phyloP scores from a whole-genome alignment of 2,797 vertebrate genomes.

The Steatocranus sp. region DNA sequence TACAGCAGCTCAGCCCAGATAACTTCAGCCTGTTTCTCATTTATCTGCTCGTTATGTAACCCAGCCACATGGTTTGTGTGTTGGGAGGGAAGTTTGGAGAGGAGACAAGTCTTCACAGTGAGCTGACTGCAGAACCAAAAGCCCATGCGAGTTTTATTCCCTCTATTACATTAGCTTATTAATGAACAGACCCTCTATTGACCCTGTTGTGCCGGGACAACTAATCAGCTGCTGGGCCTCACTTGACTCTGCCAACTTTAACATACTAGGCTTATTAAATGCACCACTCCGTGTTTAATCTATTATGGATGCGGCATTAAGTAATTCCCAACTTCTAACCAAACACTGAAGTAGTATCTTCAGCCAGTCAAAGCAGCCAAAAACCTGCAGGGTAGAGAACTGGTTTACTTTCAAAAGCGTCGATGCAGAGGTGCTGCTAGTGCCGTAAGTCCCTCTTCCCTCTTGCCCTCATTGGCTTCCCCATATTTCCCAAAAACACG shows the following conservation, averaged over 20 bases:
- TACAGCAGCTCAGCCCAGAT: background rate
- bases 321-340: background rate
- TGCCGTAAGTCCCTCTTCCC: background rate
- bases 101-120: background rate
- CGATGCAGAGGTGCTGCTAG: background rate
- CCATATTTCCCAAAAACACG: constrained; percentile 47
- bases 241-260: background rate
- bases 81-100: background rate
- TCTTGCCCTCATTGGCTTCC: constrained; percentile 8
- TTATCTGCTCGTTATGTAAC: constrained; percentile 49
- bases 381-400: background rate
- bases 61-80: constrained; percentile 19
- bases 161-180: constrained; percentile 12
- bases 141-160: constrained; percentile 27
- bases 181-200: constrained; percentile 1
- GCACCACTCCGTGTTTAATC: background rate
- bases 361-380: background rate
- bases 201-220: background rate
- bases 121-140: constrained; percentile 5
- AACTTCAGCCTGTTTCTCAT: constrained; percentile 39
- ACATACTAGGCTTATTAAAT: background rate
- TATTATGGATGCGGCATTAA: background rate
- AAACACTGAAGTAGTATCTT: background rate
- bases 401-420: background rate
- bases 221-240: background rate